Evolutionary conservation across 1,140 invertebrate genomes (phyloP).

Genomic region (Gonioctena quinquepunctata): DNA sequence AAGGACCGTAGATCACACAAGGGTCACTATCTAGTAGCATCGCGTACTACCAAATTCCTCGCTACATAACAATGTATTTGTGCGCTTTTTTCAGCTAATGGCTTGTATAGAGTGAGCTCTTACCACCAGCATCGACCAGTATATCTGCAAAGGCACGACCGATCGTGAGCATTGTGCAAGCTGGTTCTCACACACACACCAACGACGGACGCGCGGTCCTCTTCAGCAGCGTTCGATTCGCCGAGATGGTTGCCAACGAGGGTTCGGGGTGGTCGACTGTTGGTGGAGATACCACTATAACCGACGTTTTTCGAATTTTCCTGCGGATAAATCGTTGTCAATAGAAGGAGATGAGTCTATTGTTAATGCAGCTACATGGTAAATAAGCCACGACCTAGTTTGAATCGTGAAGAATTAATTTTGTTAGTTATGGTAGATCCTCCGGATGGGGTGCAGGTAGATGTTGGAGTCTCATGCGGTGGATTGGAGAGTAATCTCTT

Average conservation of each 20-base stretch:
- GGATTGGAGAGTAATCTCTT: too few relatives aligned
- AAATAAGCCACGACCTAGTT: constrained; percentile 11
- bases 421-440: too few relatives aligned
- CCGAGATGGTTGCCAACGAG: not conserved
- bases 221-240: not conserved
- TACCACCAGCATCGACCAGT: constrained; percentile 47
- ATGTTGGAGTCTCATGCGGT: too few relatives aligned
- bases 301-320: constrained; percentile 1
- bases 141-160: constrained; percentile 40
- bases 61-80: constrained; percentile 11
- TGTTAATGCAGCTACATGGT: not conserved
- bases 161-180: constrained; percentile 35
- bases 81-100: constrained; percentile 7
- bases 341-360: constrained; percentile 8
- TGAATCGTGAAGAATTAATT: constrained; percentile 4
- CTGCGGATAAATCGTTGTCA: constrained; percentile 5
- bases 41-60: constrained; percentile 10
- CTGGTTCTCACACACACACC: constrained; percentile 43
- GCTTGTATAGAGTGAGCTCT: constrained; percentile 37
- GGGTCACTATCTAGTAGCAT: not conserved
- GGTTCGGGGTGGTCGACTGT: not conserved
- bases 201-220: not conserved
- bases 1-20: constrained; percentile 1
- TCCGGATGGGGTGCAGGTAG: too few relatives aligned
- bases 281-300: constrained; percentile 4